Percentiles rank a stretch among this genome's conserved stretches.
Conservation (phyloP, 1,140 invertebrate genomes). For the Eulimnadia texana region DNA sequence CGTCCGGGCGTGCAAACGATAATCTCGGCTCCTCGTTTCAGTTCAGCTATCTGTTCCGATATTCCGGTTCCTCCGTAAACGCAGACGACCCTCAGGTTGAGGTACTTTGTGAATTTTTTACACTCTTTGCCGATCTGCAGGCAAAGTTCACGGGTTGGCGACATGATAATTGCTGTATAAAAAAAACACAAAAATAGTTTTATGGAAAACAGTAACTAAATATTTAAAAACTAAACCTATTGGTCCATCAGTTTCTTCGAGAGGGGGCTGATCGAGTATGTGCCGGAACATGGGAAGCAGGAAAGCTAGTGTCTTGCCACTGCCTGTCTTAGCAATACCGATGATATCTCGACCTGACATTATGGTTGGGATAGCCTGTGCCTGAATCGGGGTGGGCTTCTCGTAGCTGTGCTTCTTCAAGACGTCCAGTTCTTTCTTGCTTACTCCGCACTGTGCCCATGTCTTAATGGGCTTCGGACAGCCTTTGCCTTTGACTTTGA, state of each 20-base stretch:
- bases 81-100: slow-evolving; percentile 77
- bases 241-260: slow-evolving; percentile 93
- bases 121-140: slow-evolving; percentile 98
- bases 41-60: slow-evolving; percentile 91
- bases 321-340: slow-evolving; percentile 98
- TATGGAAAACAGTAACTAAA: slow-evolving; percentile 1
- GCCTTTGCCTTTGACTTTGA: slow-evolving; percentile 52
- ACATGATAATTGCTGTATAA: slow-evolving; percentile 72
- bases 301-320: slow-evolving; percentile 97
- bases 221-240: slow-evolving; percentile 40
- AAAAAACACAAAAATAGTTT: not conserved
- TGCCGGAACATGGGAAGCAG: slow-evolving; percentile 97
- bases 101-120: slow-evolving; percentile 82
- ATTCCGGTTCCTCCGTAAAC: slow-evolving; percentile 98
- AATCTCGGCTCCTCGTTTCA: slow-evolving; percentile 95
- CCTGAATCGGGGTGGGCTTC: slow-evolving; percentile 97
- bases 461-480: slow-evolving; percentile 90
- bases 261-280: slow-evolving; percentile 79
- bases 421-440: slow-evolving; percentile 87
- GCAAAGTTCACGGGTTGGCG: slow-evolving; percentile 92
- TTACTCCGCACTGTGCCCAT: slow-evolving; percentile 98
- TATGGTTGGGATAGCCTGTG: slow-evolving; percentile 95
- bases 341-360: slow-evolving; percentile 95
- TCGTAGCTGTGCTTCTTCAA: slow-evolving; percentile 86
- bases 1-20: slow-evolving; percentile 97